These are phyloP conservation scores for Diachrysia chrysitis DNA, from an alignment of 2,888 invertebrate genomes.

Conservation along the genomic window DNA sequence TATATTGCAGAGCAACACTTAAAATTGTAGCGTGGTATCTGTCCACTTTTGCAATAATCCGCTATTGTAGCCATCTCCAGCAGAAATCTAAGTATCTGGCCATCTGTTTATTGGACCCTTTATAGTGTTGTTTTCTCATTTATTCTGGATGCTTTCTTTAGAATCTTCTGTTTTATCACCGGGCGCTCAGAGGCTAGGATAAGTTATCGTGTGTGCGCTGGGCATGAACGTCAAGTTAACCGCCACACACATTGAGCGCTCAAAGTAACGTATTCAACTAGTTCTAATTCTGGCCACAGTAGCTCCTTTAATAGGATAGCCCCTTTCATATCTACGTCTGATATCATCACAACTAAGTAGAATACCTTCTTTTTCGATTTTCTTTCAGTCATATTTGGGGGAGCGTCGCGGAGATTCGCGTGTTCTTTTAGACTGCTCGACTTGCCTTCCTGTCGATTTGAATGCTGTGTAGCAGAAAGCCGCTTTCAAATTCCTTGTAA, in stretches of 20 bases:
- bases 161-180: neutral
- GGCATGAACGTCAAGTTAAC: neutral
- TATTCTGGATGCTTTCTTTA: neutral
- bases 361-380: neutral
- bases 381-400: neutral
- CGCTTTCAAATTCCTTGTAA: neutral
- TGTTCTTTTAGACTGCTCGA: neutral
- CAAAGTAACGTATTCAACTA: neutral
- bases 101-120: too few relatives aligned
- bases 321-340: neutral
- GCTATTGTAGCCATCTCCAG: too few relatives aligned
- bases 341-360: neutral
- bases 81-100: too few relatives aligned
- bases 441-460: neutral
- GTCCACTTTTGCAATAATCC: neutral
- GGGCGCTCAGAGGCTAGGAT: neutral
- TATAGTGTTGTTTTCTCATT: neutral
- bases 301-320: neutral
- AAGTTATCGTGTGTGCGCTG: slow-evolving; percentile 5
- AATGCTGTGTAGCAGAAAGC: slow-evolving; percentile 9
- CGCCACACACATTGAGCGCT: neutral
- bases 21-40: neutral
- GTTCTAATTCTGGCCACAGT: slow-evolving; percentile 1
- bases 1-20: neutral
- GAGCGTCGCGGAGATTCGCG: neutral